These are phyloP conservation scores for Anguilla marmorata DNA, from an alignment of 2,797 vertebrate genomes.

Conservation along the genomic window DNA sequence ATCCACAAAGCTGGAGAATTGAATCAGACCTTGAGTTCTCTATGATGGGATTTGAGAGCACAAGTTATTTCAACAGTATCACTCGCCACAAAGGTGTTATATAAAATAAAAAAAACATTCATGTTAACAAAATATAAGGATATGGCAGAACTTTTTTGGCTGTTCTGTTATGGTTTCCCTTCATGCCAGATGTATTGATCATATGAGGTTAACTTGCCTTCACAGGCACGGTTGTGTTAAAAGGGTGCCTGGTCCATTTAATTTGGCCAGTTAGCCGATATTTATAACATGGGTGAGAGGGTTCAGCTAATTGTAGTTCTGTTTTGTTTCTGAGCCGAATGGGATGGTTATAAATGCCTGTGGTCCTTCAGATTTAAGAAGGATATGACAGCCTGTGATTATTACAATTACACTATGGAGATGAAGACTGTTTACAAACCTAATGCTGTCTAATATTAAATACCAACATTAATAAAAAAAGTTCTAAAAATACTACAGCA, in stretches of 20 bases:
- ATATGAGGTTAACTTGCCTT: not conserved
- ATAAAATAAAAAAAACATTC: too few species aligned
- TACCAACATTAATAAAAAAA: slow-evolving; percentile 59
- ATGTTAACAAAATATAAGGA: not conserved
- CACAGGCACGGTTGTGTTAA: not conserved
- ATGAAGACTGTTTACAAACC: slow-evolving; percentile 58
- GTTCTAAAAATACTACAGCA: not conserved
- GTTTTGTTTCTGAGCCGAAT: slow-evolving; percentile 45
- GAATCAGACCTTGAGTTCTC: not conserved
- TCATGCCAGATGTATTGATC: not conserved
- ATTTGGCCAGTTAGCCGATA: not conserved
- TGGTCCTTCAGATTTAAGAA: slow-evolving; percentile 40
- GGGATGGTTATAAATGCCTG: slow-evolving; percentile 35
- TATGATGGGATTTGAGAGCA: not conserved
- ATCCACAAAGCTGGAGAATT: not conserved
- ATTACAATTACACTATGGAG: slow-evolving; percentile 61
- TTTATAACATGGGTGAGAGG: not conserved
- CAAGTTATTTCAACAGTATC: not conserved
- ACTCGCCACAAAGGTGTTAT: not conserved
- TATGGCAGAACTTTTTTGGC: not conserved
- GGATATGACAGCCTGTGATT: slow-evolving; percentile 1
- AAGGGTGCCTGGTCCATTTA: not conserved
- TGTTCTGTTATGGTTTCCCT: not conserved
- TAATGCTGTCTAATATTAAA: slow-evolving; percentile 51
- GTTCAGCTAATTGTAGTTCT: not conserved